phyloP scores from a whole-genome alignment of 2,113 vertebrate species.

The Leptodactylus fuscus region DNA sequence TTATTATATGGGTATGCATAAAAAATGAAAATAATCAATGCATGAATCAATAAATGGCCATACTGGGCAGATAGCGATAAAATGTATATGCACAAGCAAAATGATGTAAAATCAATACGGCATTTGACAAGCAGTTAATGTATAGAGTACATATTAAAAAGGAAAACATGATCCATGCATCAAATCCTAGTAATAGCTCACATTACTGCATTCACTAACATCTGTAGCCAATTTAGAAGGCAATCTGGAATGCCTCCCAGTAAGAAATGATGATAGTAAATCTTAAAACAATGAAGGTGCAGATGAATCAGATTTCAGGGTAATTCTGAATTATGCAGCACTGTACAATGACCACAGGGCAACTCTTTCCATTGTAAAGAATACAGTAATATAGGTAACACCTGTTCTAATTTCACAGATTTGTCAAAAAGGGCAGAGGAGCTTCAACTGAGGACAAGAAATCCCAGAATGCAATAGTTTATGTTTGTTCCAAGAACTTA shows the following conservation, averaged over 20 bases:
- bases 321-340: constrained; percentile 2
- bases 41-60: not conserved
- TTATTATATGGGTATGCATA: not conserved
- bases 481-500: too few relatives aligned
- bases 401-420: not conserved
- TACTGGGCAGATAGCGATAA: not conserved
- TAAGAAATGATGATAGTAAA: constrained; percentile 30
- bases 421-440: not conserved
- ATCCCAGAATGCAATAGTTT: too few relatives aligned
- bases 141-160: not conserved
- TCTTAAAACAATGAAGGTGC: constrained; percentile 37
- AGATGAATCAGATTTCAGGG: constrained; percentile 34
- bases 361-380: not conserved
- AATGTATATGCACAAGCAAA: constrained; percentile 11
- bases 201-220: constrained; percentile 20
- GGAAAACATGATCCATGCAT: constrained; percentile 28
- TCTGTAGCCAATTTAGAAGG: constrained; percentile 49
- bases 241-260: constrained; percentile 48
- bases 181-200: constrained; percentile 34
- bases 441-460: too few relatives aligned
- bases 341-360: constrained; percentile 15
- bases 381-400: not conserved
- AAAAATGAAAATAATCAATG: constrained; percentile 19
- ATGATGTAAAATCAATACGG: constrained; percentile 30
- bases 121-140: constrained; percentile 38